Base-by-base conservation (phyloP, 2,797 vertebrate species). In the Botia kubotai region DNA sequence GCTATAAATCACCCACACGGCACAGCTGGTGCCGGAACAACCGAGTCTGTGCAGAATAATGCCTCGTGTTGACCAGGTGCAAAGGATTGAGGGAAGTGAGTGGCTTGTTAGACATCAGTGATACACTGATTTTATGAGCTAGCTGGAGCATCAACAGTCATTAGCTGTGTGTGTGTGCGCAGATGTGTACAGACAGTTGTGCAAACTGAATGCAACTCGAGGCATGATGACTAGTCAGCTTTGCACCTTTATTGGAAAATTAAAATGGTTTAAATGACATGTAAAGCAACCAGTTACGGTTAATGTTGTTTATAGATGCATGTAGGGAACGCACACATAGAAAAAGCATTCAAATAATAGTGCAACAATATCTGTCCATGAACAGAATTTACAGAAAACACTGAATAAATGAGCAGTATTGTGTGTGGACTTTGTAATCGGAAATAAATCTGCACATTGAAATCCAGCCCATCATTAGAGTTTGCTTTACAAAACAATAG, bases 1-100 rank as follows among this genome's bases (percentile, higher is more conserved):
- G 87, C 88, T 87, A 91, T 91, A 91, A 91, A 91, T 92, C 90
- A 91, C 75, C 16, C 72, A 55, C 58, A 67, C 78, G 57, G 71
- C 80, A 46, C 79, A 79, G 75, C 81, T 83, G 83, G 52, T 50
- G 76, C 50, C 14, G 36, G 65, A 16, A 73, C n/a, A 76, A 36
- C 19, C n/a, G 66, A 79, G 77, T 10, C 19, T 33, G 46, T 65
- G 60, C 50, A 26, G 60, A 67, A 74, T 43, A 43, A 68, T 48
- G 23, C 57, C 62, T 67, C 29, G 21, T 33, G 71, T 62, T 80
- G 78, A 73, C 78, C 71, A 74, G 78, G 70, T 74, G 71, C 50
- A 4, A 23, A 46, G 71, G 50, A 67, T 53, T 57, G 33, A 72
- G 58, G 36, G 57, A 19, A 63, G 68, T 13, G 1, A 72, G 29